phyloP scores from a whole-genome alignment of 2,888 invertebrate species.

The Stegana nigrithorax region DNA sequence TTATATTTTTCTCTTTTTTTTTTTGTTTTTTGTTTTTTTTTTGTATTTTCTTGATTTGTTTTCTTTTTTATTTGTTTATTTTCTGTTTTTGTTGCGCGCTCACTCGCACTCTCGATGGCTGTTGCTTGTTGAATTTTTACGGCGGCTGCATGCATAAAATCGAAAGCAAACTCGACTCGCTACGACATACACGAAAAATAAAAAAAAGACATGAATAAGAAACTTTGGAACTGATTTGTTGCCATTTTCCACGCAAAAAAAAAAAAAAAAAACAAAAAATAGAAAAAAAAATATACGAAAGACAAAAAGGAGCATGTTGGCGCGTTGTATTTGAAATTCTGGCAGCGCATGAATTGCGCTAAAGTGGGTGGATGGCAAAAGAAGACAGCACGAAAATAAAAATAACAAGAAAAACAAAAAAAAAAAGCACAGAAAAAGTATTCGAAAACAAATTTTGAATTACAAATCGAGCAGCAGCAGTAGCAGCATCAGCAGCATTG shows the following conservation, averaged over 20 bases:
- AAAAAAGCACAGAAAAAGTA: constrained; percentile 41
- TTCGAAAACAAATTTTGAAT: constrained; percentile 61
- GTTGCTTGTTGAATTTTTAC: constrained; percentile 58
- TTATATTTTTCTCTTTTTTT: constrained; percentile 10
- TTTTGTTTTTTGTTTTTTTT: constrained; percentile 19
- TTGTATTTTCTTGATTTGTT: constrained; percentile 27
- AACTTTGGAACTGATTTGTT: constrained; percentile 14
- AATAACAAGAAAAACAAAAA: neutral
- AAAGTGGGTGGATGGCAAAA: constrained; percentile 39
- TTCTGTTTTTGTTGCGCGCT: too few species aligned
- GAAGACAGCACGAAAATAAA: neutral
- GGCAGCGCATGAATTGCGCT: constrained; percentile 44
- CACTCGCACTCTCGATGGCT: too few species aligned
- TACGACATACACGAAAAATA: constrained; percentile 3
- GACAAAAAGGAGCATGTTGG: too few species aligned
- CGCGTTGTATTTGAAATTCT: constrained; percentile 52
- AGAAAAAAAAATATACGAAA: constrained; percentile 13
- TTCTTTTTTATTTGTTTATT: too few species aligned
- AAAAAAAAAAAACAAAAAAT: constrained; percentile 22
- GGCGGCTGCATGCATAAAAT: constrained; percentile 60
- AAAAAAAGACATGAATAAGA: neutral
- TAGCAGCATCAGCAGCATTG: constrained; percentile 29
- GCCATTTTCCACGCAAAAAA: constrained; percentile 8
- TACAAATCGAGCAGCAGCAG: constrained; percentile 51
- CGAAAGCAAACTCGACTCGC: constrained; percentile 36